phyloP scores from a whole-genome alignment of 2,888 invertebrate species.

The Luffia ferchaultella region DNA sequence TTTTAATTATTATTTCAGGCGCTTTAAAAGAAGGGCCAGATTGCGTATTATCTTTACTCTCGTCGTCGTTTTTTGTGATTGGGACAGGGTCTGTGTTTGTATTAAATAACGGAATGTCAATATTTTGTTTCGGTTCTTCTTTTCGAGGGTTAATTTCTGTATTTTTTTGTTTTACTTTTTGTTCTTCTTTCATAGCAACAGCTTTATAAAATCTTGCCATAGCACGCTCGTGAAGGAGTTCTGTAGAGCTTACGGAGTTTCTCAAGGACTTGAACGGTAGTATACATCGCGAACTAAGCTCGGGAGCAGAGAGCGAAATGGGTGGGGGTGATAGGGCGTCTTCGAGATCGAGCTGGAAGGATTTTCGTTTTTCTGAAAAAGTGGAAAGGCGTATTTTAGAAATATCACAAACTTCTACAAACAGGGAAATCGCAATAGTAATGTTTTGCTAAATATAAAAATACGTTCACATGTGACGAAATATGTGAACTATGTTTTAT shows the following conservation, averaged over 20 bases:
- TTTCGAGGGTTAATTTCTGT: slow-evolving; percentile 23
- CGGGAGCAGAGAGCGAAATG: slow-evolving; percentile 83
- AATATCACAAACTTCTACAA: too few species aligned
- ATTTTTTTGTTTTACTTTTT: slow-evolving; percentile 35
- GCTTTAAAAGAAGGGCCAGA: slow-evolving; percentile 19
- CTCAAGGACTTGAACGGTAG: slow-evolving; percentile 69
- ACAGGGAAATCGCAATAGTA: too few species aligned
- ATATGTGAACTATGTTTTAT: too few species aligned
- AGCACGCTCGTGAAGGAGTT: slow-evolving; percentile 81
- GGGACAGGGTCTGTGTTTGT: slow-evolving; percentile 19
- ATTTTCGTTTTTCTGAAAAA: slow-evolving; percentile 57
- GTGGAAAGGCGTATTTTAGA: too few species aligned
- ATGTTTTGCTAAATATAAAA: too few species aligned
- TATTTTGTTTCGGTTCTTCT: slow-evolving; percentile 19
- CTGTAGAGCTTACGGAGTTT: slow-evolving; percentile 82
- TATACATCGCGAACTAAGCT: slow-evolving; percentile 64
- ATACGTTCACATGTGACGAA: too few species aligned
- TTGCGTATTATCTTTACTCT: slow-evolving; percentile 12
- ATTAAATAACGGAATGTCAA: slow-evolving; percentile 42
- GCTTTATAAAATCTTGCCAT: slow-evolving; percentile 85
- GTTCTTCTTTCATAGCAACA: slow-evolving; percentile 76
- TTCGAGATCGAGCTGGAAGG: slow-evolving; percentile 70
- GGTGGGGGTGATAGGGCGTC: slow-evolving; percentile 79
- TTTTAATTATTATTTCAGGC: slow-evolving; percentile 38
- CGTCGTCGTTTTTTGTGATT: slow-evolving; percentile 14